Base-by-base conservation (phyloP, 2,888 invertebrate genomes). In the Malthinus flaveolus region DNA sequence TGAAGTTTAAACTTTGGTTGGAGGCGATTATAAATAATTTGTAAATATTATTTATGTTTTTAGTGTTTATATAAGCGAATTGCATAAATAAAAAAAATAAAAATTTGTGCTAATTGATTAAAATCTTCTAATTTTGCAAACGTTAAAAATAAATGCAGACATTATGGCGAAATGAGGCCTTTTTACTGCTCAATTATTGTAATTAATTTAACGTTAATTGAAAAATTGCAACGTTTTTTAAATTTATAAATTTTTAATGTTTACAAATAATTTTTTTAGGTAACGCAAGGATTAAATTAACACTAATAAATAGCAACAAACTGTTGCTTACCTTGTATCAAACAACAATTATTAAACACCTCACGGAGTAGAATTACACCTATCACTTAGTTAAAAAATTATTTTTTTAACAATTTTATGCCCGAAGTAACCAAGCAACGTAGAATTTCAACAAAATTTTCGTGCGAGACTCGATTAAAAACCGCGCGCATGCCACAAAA, bases 251-350 rank as follows among this genome's bases (percentile, higher is more conserved):
- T n/a, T n/a, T n/a, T n/a, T n/a, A n/a, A n/a, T n/a, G n/a, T n/a
- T n/a, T n/a, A n/a, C 2, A 23, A 23, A 23, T 23, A 2, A 23
- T 23, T 23, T 23, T 23, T 23, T 23, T 23, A 23, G n/a, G n/a
- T n/a, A n/a, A n/a, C n/a, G n/a, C n/a, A 23, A 23, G 5, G 23
- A 23, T 3, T 23, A 53, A 34, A 50, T 55, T 57, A 50, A 45
- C 39, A 52, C 52, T 54, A 60, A 55, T 46, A 54, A 12, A 63
- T 13, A 54, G 7, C 33, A 15, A 52, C 50, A 49, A 59, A 56
- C 52, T 56, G 56, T 60, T 60, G 64, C 59, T 64, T 64, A 64
- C 64, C 64, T 64, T 64, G 64, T 62, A 56, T 54, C 49, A 52
- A 42, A 42, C 23, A 56, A 46, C 51, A 35, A 42, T 39, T 42